Evolutionary conservation across 2,888 invertebrate species (phyloP), one percentile per base, ranked within the genome.

Genomic region (Amiota minor): DNA sequence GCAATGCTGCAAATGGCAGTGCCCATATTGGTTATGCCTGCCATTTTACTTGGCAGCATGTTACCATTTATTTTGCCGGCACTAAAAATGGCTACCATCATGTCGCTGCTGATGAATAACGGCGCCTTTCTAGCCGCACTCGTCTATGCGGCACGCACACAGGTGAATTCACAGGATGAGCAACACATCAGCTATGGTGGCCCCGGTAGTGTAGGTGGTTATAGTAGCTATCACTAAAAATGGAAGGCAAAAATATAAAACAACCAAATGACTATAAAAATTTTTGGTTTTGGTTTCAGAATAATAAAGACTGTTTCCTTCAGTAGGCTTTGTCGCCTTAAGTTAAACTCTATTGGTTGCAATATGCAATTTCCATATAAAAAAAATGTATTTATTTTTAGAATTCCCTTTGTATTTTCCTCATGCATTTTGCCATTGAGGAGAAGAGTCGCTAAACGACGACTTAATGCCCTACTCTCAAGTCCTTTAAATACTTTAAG

Each of bases 1-100:
- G 85, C 85, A 49, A 85, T 90, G 78, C 75, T 90, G 56, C 89
- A 90, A 75, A 86, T 90, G 82, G 90, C 90, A 0, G 88, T 93
- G 61, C 93, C 93, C 0, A 90, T 92, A 47, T 81, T 94, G 70
- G 82, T 93, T 20, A 86, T 93, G 76, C 94, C 94, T 0, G 93
- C 93, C 0, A 90, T 94, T 3, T 84, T 93, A 0, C 91, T 94
- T 91, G 92, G 94, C 1, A 93, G 93, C 12, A 89, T 94, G 65
- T 87, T 94, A 82, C 94, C 94, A 0, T 94, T 94, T 87, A 87
- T 94, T 18, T 86, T 94, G 81, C 94, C 94, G 0, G 92, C 92
- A 0, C 84, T 94, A 16, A 93, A 94, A 85, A 91, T 94, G 91
- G 92, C 92, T 86, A 92, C 93, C 0, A 89, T 93, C 47, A 90